Evolutionary conservation across 1,140 invertebrate genomes (phyloP).

Genomic region (Magallana ariakensis): DNA sequence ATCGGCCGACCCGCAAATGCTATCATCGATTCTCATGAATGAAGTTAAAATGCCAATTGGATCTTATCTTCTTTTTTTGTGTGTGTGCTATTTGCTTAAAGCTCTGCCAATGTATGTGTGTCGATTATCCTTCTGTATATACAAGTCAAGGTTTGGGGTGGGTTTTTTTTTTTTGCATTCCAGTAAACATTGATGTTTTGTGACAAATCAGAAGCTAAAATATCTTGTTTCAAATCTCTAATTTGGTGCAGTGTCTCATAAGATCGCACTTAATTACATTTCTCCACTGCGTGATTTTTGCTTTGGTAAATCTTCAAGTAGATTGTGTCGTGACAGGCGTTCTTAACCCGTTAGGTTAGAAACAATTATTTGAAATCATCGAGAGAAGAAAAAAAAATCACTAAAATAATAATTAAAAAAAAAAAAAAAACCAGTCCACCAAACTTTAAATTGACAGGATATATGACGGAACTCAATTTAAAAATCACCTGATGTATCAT

Average conservation of each 20-base stretch:
- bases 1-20: background rate
- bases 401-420: no score
- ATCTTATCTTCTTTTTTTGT: background rate
- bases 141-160: background rate
- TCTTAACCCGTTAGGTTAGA: no score
- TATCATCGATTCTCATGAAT: background rate
- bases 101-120: background rate
- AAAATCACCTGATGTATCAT: background rate
- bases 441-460: background rate
- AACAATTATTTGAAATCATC: no score
- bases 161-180: background rate
- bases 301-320: no score
- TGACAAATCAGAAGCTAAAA: no score
- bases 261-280: no score
- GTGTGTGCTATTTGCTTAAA: background rate
- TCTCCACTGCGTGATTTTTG: no score
- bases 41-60: constrained; percentile 10
- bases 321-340: no score
- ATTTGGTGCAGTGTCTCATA: no score
- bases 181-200: no score
- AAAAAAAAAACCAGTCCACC: background rate
- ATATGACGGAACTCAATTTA: background rate
- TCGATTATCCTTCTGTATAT: background rate
- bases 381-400: no score
- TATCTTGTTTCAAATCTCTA: no score